These are phyloP conservation scores for Athene noctua DNA, from an alignment of 2,113 vertebrate genomes.

Conservation along the genomic window DNA sequence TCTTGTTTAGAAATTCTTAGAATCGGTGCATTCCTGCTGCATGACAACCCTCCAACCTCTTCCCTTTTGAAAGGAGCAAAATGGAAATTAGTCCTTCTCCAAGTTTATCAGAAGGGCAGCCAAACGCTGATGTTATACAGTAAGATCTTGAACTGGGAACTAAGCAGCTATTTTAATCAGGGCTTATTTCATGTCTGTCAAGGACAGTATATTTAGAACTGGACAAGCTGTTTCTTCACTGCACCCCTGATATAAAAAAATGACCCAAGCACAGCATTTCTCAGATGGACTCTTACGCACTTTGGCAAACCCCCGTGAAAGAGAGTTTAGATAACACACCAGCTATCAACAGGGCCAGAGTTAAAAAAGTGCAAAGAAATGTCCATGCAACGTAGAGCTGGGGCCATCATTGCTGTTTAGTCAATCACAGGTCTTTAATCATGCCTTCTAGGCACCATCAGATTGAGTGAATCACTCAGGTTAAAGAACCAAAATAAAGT, in stretches of 20 bases:
- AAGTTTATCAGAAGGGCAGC: slow-evolving; percentile 88
- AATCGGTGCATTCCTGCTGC: slow-evolving; percentile 60
- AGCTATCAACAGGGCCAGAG: background rate
- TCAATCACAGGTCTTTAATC: background rate
- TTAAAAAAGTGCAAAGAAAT: background rate
- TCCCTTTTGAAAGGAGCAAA: slow-evolving; percentile 60
- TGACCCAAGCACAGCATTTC: background rate
- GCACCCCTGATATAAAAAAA: slow-evolving; percentile 33
- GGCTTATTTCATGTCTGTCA: slow-evolving; percentile 42
- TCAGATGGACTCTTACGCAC: background rate
- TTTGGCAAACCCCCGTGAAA: background rate
- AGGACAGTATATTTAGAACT: slow-evolving; percentile 61
- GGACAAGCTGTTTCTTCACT: slow-evolving; percentile 15
- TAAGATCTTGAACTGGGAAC: slow-evolving; percentile 58
- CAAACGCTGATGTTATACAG: slow-evolving; percentile 82
- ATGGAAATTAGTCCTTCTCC: slow-evolving; percentile 64
- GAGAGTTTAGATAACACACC: background rate
- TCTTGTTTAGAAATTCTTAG: slow-evolving; percentile 53
- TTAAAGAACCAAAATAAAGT: slow-evolving; percentile 10
- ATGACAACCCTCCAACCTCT: slow-evolving; percentile 56
- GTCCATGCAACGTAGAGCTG: background rate
- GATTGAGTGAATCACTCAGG: background rate
- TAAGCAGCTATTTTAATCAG: slow-evolving; percentile 54
- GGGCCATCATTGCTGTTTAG: background rate
- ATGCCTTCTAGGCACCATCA: background rate